A percentile compares a stretch with the other conserved stretches of the same genome.
Conservation (phyloP, 2,113 vertebrate species). For the Callorhinus ursinus region DNA sequence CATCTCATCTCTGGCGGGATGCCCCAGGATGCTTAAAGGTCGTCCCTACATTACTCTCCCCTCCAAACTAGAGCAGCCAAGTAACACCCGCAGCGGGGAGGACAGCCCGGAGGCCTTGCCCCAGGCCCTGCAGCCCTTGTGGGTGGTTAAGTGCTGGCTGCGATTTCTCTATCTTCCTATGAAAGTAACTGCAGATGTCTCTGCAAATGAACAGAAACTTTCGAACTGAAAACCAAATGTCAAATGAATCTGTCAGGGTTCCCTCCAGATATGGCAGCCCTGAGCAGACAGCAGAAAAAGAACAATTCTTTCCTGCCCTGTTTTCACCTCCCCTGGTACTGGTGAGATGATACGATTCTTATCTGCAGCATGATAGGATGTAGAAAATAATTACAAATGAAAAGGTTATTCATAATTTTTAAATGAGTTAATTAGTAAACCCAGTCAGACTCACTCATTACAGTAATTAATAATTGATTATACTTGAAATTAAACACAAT, state of each 20-base stretch:
- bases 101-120: neutral
- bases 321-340: constrained; percentile 37
- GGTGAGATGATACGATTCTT: constrained; percentile 81
- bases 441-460: constrained; percentile 95
- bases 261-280: neutral
- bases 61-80: neutral
- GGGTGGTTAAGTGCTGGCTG: neutral
- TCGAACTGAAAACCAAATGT: neutral
- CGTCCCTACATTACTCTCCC: neutral
- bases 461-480: constrained; percentile 98
- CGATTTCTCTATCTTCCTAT: neutral
- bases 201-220: neutral
- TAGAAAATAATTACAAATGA: constrained; percentile 90
- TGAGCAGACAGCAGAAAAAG: neutral
- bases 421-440: constrained; percentile 99
- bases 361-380: constrained; percentile 85
- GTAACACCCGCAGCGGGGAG: neutral
- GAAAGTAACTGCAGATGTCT: neutral
- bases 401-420: constrained; percentile 97
- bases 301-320: neutral
- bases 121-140: neutral
- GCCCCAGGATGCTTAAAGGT: neutral
- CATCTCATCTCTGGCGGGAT: neutral
- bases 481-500: constrained; percentile 98
- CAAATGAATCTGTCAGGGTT: neutral